phyloP scores from a whole-genome alignment of 2,113 vertebrate species.

The Caloenas nicobarica region DNA sequence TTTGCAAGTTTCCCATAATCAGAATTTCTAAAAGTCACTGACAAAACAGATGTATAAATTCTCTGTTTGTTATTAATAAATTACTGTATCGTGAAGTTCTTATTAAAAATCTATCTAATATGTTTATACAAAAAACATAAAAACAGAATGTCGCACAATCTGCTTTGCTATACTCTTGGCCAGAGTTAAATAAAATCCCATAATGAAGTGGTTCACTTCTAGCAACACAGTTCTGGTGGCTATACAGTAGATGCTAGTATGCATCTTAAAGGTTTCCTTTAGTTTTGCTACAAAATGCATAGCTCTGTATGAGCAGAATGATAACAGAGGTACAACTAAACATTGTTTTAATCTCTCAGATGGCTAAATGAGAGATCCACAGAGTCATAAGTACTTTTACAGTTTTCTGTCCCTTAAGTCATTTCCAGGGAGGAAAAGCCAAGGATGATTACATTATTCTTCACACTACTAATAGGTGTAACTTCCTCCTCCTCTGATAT shows the following conservation, averaged over 20 bases:
- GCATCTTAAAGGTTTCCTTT: neutral
- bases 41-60: neutral
- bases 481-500: conserved; percentile 47
- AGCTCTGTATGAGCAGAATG: neutral
- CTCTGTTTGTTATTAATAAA: conserved; percentile 47
- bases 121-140: neutral
- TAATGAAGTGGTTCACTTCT: neutral
- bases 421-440: conserved; percentile 24
- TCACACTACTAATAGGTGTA: conserved; percentile 22
- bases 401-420: conserved; percentile 44
- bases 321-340: neutral
- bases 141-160: conserved; percentile 44
- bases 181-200: neutral
- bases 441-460: conserved; percentile 11
- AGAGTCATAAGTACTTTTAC: conserved; percentile 10
- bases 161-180: conserved; percentile 5
- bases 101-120: conserved; percentile 14
- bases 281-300: neutral
- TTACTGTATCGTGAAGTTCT: neutral
- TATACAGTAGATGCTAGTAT: neutral
- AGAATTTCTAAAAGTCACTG: neutral
- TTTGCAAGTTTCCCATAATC: neutral
- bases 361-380: neutral
- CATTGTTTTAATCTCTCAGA: neutral
- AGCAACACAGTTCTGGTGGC: neutral